phyloP scores from a whole-genome alignment of 2,113 vertebrate species.

The Eurystomus gularis region DNA sequence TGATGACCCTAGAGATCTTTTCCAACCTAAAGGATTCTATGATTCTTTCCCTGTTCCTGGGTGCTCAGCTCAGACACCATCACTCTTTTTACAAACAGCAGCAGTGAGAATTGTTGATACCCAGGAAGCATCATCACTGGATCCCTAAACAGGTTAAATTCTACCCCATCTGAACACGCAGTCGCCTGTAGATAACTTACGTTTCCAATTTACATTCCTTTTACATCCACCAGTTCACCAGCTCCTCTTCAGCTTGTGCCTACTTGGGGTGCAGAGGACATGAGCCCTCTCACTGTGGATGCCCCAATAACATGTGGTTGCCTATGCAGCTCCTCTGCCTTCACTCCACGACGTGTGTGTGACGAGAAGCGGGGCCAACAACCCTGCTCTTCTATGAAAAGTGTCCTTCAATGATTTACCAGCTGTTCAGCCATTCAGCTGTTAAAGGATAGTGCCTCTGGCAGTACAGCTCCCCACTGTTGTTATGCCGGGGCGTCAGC shows the following conservation, averaged over 20 bases:
- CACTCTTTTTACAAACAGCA: background rate
- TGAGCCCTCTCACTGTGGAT: accelerated
- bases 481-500: constrained; percentile 61
- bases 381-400: background rate
- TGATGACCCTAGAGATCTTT: no score
- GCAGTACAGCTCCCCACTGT: constrained; percentile 65
- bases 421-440: constrained; percentile 68
- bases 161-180: background rate
- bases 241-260: accelerated
- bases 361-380: background rate
- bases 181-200: background rate
- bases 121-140: background rate
- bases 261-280: background rate
- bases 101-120: background rate
- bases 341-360: accelerated
- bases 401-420: constrained; percentile 56
- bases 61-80: background rate
- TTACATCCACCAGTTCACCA: background rate
- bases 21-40: no score
- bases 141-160: background rate
- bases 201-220: background rate
- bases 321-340: background rate
- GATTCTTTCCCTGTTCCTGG: accelerated
- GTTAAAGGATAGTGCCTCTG: constrained; percentile 53
- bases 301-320: background rate